Evolutionary conservation across 2,797 vertebrate genomes (phyloP), one percentile per base, ranked within the genome.

Genomic region (Chaenodraco wilsoni): DNA sequence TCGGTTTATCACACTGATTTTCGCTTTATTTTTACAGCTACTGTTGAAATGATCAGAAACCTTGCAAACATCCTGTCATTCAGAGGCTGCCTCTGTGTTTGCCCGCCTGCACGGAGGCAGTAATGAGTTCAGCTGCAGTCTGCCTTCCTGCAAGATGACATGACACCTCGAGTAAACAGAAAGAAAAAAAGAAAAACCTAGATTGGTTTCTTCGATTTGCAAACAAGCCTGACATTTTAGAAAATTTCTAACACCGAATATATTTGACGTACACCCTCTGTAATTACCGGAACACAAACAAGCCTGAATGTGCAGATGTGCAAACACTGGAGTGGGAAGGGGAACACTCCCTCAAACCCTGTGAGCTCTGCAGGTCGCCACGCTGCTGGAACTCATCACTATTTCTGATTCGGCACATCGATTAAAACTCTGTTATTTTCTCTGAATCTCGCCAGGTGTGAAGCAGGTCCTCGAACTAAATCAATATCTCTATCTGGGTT

Each of bases 81-180:
- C 68, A 69, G 76, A 64, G 2, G 65, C 62, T 52, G 70, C 48
- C 79, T 77, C 56, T 77, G 64, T 78, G 64, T 68, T 51, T 16
- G 19, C 43, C 58, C 40, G 59, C 45, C 55, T 54, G 67, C 44
- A 55, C 14, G 19, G 43, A 72, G 64, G 44, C 71, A 83, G 82
- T 85, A 80, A 88, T 84, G 83, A 87, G 85, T 86, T 87, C 66
- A 83, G 69, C 76, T 81, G 78, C 69, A 65, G 21, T 17, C 56
- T 65, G 75, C 68, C 69, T 69, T 65, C 52, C 68, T 55, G 69
- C 64, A 70, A 59, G 67, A 72, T 44, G 71, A 84, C 79, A 75
- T 65, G 78, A 83, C 81, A 84, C 69, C 77, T 72, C 61, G 70
- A 77, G 81, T 61, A 84, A 88, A 90, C 58, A 83, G 64, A 84